A percentile compares a stretch with the other conserved stretches of the same genome.
These are phyloP conservation scores for Ursus arctos DNA, from an alignment of 2,113 vertebrate species.

Conservation along the genomic window DNA sequence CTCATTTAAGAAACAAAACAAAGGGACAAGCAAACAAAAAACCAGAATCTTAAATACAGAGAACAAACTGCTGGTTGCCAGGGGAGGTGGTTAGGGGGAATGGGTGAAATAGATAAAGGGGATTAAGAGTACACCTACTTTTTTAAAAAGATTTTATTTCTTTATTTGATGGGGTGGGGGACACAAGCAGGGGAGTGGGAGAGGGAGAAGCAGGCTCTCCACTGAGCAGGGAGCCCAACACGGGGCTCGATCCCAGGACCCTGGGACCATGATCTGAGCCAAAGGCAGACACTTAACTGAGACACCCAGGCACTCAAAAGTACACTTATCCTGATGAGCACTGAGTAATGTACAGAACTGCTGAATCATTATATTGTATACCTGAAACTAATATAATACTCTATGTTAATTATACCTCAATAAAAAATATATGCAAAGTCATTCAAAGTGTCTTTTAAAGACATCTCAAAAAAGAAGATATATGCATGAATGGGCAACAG, in stretches of 20 bases:
- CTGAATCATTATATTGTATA: not conserved
- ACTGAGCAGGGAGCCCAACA: too few species aligned
- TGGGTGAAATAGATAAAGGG: not conserved
- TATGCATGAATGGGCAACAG: not conserved
- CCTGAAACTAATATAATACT: not conserved
- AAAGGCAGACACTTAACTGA: too few species aligned
- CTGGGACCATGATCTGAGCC: too few species aligned
- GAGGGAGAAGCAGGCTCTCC: too few species aligned
- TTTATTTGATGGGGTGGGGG: too few species aligned
- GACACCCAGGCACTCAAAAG: not conserved
- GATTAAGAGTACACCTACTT: not conserved
- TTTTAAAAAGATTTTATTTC: too few species aligned
- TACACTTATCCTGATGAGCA: not conserved
- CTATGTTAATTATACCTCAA: not conserved
- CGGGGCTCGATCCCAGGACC: too few species aligned
- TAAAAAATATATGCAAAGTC: not conserved
- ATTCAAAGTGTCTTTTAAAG: conserved; percentile 16
- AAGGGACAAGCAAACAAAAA: not conserved
- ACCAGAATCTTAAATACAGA: not conserved
- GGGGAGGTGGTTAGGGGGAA: not conserved
- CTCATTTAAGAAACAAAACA: not conserved
- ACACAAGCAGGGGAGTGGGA: too few species aligned
- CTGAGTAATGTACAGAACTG: not conserved
- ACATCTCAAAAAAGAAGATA: not conserved
- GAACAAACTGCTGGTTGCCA: not conserved